Percentiles rank a stretch among this genome's conserved stretches.
Evolutionary conservation across 37 sponge, comb jelly and placozoan species (phyloP).

Genomic region (Hormiphora californensis): DNA sequence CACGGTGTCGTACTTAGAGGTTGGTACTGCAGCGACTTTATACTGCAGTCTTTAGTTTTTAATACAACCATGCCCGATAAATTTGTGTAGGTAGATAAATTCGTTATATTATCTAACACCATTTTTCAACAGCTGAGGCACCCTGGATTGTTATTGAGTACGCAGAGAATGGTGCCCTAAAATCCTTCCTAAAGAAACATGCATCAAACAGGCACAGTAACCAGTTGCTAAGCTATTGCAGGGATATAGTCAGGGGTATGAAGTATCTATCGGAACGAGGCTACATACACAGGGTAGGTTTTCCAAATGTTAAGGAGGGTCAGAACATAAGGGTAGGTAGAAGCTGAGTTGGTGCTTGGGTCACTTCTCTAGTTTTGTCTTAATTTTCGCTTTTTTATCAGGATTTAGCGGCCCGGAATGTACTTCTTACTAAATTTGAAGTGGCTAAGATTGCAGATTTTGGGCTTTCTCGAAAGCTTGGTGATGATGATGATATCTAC

Average conservation of each 20-base stretch:
- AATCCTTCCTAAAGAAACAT: slow-evolving; percentile 6
- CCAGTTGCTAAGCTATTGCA: not conserved
- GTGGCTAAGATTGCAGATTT: not conserved
- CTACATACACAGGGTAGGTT: slow-evolving; percentile 32
- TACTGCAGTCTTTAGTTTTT: too few relatives aligned
- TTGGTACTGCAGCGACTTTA: too few relatives aligned
- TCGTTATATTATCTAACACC: too few relatives aligned
- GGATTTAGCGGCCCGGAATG: slow-evolving; percentile 11
- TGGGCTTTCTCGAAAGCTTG: not conserved
- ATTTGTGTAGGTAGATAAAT: too few relatives aligned
- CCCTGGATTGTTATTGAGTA: slow-evolving; percentile 54
- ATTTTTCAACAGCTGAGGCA: not conserved
- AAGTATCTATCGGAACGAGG: slow-evolving; percentile 7
- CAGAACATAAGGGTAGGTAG: too few relatives aligned
- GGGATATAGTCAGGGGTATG: slow-evolving; percentile 48
- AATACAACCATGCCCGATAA: too few relatives aligned
- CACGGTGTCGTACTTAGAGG: slow-evolving; percentile 37
- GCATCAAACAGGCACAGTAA: slow-evolving; percentile 1
- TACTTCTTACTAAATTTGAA: not conserved
- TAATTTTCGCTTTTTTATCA: too few relatives aligned
- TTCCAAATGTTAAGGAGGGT: not conserved
- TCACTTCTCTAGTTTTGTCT: too few relatives aligned
- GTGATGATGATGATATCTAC: slow-evolving; percentile 13
- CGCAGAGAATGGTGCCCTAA: slow-evolving; percentile 46
- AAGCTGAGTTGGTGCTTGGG: too few relatives aligned